These are phyloP conservation scores for Apoda limacodes DNA, from an alignment of 2,888 invertebrate species.

Conservation along the genomic window DNA sequence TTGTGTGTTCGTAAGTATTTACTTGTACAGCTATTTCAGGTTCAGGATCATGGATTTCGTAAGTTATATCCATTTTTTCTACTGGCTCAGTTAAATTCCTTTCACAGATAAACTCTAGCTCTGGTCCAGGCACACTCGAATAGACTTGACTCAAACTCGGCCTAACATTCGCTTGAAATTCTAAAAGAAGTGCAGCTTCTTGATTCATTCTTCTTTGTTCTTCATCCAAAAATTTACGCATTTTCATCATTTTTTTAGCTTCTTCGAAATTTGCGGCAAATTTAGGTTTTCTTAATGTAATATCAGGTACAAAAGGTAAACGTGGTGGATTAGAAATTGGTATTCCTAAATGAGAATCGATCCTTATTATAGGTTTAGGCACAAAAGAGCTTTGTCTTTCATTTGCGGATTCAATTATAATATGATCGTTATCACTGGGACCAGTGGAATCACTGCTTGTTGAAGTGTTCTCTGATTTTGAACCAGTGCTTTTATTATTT, in stretches of 20 bases:
- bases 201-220: conserved; percentile 69
- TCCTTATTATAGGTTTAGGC: conserved; percentile 40
- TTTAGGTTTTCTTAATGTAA: conserved; percentile 74
- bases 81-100: conserved; percentile 25
- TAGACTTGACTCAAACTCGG: conserved; percentile 60
- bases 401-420: conserved; percentile 23
- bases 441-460: conserved; percentile 60
- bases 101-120: conserved; percentile 59
- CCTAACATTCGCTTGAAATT: conserved; percentile 61
- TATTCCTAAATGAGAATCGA: conserved; percentile 49
- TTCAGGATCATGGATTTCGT: conserved; percentile 15
- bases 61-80: conserved; percentile 6
- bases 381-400: conserved; percentile 20
- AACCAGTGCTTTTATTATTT: conserved; percentile 48
- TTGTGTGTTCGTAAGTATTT: conserved; percentile 11
- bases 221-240: conserved; percentile 73
- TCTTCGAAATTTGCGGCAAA: conserved; percentile 76
- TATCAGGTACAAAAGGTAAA: conserved; percentile 53
- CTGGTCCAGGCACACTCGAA: conserved; percentile 59
- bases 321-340: conserved; percentile 46
- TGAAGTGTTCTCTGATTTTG: conserved; percentile 55
- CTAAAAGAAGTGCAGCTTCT: conserved; percentile 55
- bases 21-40: conserved; percentile 15
- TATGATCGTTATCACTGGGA: conserved; percentile 59
- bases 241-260: conserved; percentile 74